Evolutionary conservation across 2,888 invertebrate species (phyloP).

Genomic region (Ferdinandea cuprea): DNA sequence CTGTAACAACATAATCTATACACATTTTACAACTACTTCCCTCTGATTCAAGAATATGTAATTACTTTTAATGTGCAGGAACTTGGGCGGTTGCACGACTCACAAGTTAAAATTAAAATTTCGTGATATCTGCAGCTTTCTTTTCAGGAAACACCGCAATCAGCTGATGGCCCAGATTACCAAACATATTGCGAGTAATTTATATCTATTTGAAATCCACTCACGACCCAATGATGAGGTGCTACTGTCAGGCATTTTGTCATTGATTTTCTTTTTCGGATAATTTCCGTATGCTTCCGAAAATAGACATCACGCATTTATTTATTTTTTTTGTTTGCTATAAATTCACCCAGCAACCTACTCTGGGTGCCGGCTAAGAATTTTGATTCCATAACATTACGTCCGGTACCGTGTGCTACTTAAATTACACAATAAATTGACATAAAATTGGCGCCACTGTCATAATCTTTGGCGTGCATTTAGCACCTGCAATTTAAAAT

Average conservation of each 20-base stretch:
- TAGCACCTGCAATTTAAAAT: neutral
- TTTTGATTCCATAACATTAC: constrained; percentile 8
- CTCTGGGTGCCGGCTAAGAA: neutral
- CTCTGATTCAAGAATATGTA: too few relatives aligned
- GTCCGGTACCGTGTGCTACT: neutral
- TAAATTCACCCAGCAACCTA: constrained; percentile 35
- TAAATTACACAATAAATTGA: neutral
- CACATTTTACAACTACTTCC: too few relatives aligned
- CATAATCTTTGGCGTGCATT: constrained; percentile 3
- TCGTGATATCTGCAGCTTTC: constrained; percentile 15
- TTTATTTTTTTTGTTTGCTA: constrained; percentile 11
- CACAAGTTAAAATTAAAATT: neutral
- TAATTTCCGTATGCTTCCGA: constrained; percentile 27
- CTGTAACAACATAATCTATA: too few relatives aligned
- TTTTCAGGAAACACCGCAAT: constrained; percentile 25
- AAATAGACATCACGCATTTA: neutral
- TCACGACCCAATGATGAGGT: constrained; percentile 21
- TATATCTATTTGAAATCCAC: constrained; percentile 34
- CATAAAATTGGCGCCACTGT: neutral
- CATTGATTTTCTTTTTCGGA: constrained; percentile 53
- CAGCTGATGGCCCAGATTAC: constrained; percentile 45
- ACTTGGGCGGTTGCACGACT: neutral
- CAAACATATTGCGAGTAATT: constrained; percentile 22
- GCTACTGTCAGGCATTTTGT: constrained; percentile 40
- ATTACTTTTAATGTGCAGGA: neutral